A percentile compares a stretch with the other conserved stretches of the same genome.
phyloP scores from a whole-genome alignment of 2,888 invertebrate species.

The Pandemis heparana region DNA sequence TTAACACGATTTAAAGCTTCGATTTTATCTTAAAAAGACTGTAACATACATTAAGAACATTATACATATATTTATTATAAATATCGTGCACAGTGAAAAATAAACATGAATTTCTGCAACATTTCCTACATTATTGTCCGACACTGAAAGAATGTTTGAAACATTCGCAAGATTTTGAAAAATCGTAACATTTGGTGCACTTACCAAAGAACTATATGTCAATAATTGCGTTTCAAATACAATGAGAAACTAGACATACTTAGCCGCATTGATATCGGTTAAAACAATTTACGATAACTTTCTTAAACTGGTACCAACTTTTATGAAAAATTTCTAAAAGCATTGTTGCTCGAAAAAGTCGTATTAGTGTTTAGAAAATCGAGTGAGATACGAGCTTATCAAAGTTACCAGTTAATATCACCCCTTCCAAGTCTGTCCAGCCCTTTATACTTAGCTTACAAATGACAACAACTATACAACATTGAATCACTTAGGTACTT shows the following conservation, averaged over 20 bases:
- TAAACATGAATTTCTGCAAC: constrained; percentile 47
- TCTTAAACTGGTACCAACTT: neutral
- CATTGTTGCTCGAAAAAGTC: neutral
- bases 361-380: neutral
- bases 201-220: constrained; percentile 14
- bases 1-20: constrained; percentile 83
- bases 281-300: neutral
- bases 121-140: constrained; percentile 80
- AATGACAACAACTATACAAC: constrained; percentile 76
- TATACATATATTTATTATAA: constrained; percentile 39
- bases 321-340: neutral
- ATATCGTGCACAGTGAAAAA: constrained; percentile 50
- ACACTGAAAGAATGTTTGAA: constrained; percentile 70
- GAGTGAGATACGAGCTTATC: constrained; percentile 35
- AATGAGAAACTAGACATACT: constrained; percentile 11
- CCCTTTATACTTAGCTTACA: constrained; percentile 49
- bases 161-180: constrained; percentile 59
- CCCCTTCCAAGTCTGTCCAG: constrained; percentile 30
- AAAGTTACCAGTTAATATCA: constrained; percentile 51
- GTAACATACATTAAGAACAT: constrained; percentile 54
- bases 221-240: constrained; percentile 21
- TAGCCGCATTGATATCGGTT: neutral
- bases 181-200: constrained; percentile 35
- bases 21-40: constrained; percentile 75
- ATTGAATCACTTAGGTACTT: constrained; percentile 57